phyloP scores from a whole-genome alignment of 2,797 vertebrate genomes.

The Mormyrus hasselquistii region DNA sequence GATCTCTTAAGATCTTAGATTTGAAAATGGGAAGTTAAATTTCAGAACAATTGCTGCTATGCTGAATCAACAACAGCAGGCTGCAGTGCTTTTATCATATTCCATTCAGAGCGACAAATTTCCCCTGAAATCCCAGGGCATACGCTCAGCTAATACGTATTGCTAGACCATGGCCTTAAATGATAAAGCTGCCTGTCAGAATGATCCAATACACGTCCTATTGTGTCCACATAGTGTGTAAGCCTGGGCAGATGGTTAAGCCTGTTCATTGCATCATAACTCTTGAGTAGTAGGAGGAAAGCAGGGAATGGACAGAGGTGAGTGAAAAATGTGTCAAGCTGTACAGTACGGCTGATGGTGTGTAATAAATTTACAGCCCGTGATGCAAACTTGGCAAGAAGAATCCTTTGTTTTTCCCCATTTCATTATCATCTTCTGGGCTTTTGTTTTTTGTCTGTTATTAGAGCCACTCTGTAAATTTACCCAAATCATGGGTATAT shows the following conservation, averaged over 20 bases:
- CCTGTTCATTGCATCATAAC: constrained; percentile 31
- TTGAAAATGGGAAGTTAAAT: neutral
- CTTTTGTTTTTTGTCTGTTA: neutral
- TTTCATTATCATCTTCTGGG: neutral
- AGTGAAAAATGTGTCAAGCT: constrained; percentile 23
- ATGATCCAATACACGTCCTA: constrained; percentile 27
- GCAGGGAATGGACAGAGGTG: constrained; percentile 10
- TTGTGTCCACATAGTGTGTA: constrained; percentile 28
- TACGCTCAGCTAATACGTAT: constrained; percentile 22
- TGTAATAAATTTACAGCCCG: constrained; percentile 24
- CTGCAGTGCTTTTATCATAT: constrained; percentile 14
- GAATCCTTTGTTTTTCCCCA: constrained; percentile 10
- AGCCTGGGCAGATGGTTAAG: constrained; percentile 28
- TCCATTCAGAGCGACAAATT: constrained; percentile 21
- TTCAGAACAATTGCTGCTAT: neutral
- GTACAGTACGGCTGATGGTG: constrained; percentile 19
- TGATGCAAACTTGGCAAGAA: constrained; percentile 12
- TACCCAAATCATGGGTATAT: neutral
- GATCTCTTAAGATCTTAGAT: neutral
- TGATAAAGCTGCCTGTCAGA: constrained; percentile 31
- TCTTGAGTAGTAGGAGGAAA: constrained; percentile 25
- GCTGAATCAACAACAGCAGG: constrained; percentile 15
- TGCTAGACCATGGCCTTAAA: constrained; percentile 24
- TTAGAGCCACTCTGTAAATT: neutral
- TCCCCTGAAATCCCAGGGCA: constrained; percentile 23